phyloP scores from a whole-genome alignment of 2,888 invertebrate species.

The Mylabris sibirica region DNA sequence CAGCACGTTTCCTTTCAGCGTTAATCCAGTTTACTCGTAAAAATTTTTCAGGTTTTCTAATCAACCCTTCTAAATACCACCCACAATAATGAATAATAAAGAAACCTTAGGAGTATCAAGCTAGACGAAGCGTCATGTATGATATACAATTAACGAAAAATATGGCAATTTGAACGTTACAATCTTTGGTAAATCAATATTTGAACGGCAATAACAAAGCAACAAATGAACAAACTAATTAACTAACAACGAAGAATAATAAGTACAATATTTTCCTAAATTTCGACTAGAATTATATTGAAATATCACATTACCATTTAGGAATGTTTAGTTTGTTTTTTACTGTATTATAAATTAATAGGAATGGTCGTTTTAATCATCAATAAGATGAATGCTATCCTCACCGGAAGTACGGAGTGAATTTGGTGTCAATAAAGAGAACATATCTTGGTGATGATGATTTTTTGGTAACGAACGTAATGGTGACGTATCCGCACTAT shows the following conservation, averaged over 20 bases:
- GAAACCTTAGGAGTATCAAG: no score
- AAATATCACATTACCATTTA: slow-evolving; percentile 35
- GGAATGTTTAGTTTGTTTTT: slow-evolving; percentile 22
- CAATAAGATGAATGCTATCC: slow-evolving; percentile 64
- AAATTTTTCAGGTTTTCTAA: no score
- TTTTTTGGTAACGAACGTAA: slow-evolving; percentile 50
- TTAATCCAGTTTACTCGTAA: no score
- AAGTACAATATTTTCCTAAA: slow-evolving; percentile 28
- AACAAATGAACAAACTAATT: not conserved
- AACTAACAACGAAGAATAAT: not conserved
- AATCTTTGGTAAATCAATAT: slow-evolving; percentile 26
- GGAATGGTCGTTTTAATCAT: slow-evolving; percentile 49
- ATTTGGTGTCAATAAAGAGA: slow-evolving; percentile 64
- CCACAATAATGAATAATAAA: not conserved
- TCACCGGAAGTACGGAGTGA: slow-evolving; percentile 65
- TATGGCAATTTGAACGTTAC: slow-evolving; percentile 21
- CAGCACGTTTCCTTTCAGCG: no score
- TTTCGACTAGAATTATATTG: slow-evolving; percentile 30
- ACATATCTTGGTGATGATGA: slow-evolving; percentile 62
- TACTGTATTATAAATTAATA: slow-evolving; percentile 10
- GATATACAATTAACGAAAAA: not conserved
- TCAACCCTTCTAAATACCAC: slow-evolving; percentile 12
- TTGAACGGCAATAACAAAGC: not conserved
- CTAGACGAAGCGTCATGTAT: no score
- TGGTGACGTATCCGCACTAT: slow-evolving; percentile 53